Base-by-base conservation (phyloP, 53 echinoderm and acorn worm species). In the Astropecten irregularis region DNA sequence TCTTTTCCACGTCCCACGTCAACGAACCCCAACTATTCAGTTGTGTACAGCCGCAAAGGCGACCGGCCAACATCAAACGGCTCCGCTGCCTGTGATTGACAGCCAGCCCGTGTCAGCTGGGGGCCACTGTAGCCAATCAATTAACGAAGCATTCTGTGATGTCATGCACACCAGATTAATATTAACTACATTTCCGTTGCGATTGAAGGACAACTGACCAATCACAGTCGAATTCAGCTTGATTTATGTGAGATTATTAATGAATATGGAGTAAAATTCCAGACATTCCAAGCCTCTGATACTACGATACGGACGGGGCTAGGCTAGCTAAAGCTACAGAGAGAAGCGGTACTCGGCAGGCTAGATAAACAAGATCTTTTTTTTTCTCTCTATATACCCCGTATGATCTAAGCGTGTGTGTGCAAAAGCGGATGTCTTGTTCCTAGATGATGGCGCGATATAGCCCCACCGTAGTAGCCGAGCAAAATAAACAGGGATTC, bases 101-200 rank as follows among this genome's bases (percentile, higher is more conserved):
- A 99, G 97, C 55, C 89, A 83, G 89, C 91, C 91, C 76, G 83
- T 96, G 96, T 96, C 96, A 96, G 93, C 91, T 91, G 93, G 89
- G 96, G 91, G 88, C 90, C 93, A 89, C 86, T 90, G 86, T 73
- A 89, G 87, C 96, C 93, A 96, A 96, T 96, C 96, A 96, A 96
- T 96, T 93, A 96, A 87, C 91, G 85, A 87, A 84, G 87, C 84
- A 89, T 87, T 85, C 89, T 84, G 89, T 95, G 92, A 92, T 92
- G 91, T 95, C 89, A 95, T 84, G 73, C 84, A 74, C 79, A 79
- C 79, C 30, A 62, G 79, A 79, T 79, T 79, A 79, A 79, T 79
- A 79, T 79, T 79, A 79, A 79, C 79, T 79, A 79, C 79, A 79
- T 79, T 79, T 79, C 79, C 79, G 79, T 48, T 9, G 48, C 79